A percentile compares a stretch with the other conserved stretches of the same genome.
These are phyloP conservation scores for Amphipyra berbera DNA, from an alignment of 2,888 invertebrate genomes.

Conservation along the genomic window DNA sequence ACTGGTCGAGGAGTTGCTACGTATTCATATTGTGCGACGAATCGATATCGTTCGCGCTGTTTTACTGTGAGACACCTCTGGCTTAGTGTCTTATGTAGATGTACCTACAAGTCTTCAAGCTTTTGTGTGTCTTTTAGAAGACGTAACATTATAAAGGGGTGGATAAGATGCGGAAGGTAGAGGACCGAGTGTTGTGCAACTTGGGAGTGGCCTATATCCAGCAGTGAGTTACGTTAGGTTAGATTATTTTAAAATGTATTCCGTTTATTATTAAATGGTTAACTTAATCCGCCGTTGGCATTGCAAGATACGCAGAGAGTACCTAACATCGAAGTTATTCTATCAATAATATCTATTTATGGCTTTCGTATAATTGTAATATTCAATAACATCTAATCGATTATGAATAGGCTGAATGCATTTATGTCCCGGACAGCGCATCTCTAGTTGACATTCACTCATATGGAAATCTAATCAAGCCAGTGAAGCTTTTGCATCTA, in stretches of 20 bases:
- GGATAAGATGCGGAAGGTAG: no score
- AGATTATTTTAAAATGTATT: no score
- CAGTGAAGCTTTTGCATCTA: conserved; percentile 42
- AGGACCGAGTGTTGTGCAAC: no score
- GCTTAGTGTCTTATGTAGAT: conserved; percentile 5
- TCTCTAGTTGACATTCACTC: conserved; percentile 34
- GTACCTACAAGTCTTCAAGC: background rate
- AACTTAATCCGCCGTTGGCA: no score
- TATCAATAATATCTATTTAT: conserved; percentile 4
- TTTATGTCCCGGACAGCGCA: conserved; percentile 5
- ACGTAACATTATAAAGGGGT: no score
- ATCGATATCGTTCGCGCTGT: conserved; percentile 46
- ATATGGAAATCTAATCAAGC: conserved; percentile 53
- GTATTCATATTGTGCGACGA: conserved; percentile 45
- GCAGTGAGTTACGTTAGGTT: no score
- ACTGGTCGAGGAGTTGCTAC: conserved; percentile 37
- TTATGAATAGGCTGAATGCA: conserved; percentile 21
- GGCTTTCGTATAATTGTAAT: conserved; percentile 1
- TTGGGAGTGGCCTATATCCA: no score
- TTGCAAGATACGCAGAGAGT: no score
- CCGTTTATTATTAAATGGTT: no score
- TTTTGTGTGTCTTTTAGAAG: background rate
- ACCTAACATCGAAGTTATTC: background rate
- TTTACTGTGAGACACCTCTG: conserved; percentile 48
- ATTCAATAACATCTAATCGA: conserved; percentile 19